Conservation (phyloP, 2,888 invertebrate genomes). For the Cosmopolites sordidus region DNA sequence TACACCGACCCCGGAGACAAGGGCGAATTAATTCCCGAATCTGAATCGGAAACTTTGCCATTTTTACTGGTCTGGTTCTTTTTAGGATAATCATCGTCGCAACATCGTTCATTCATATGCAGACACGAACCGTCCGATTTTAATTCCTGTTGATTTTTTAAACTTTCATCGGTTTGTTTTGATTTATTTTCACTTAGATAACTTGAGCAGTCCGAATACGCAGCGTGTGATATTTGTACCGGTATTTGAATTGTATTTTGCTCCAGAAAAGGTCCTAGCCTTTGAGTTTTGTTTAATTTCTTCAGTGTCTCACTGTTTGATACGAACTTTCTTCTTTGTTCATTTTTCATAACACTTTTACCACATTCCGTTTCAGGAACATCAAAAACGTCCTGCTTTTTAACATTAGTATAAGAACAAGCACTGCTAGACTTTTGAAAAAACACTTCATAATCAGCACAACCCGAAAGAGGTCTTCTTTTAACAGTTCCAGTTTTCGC, state of each 20-base stretch:
- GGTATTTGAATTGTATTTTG: too few relatives aligned
- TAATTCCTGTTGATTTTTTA: background rate
- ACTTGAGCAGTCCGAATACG: too few relatives aligned
- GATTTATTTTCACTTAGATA: too few relatives aligned
- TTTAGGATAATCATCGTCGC: background rate
- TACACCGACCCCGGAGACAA: constrained; percentile 45
- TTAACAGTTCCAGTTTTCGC: constrained; percentile 69
- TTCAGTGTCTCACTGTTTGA: too few relatives aligned
- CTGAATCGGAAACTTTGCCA: constrained; percentile 46
- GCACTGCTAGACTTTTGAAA: background rate
- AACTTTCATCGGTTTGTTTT: background rate
- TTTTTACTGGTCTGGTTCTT: constrained; percentile 5
- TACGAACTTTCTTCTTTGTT: too few relatives aligned
- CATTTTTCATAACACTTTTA: too few relatives aligned
- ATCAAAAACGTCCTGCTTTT: too few relatives aligned
- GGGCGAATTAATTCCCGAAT: constrained; percentile 49
- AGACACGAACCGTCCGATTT: background rate
- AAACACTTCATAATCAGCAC: background rate
- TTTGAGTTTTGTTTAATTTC: too few relatives aligned
- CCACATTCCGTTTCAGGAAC: too few relatives aligned
- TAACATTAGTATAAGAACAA: too few relatives aligned
- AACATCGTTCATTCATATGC: background rate
- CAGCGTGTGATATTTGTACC: too few relatives aligned
- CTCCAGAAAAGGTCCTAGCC: too few relatives aligned
- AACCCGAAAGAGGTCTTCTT: constrained; percentile 56